phyloP scores from a whole-genome alignment of 2,888 invertebrate genomes.

The Leptinotarsa peninsularis region DNA sequence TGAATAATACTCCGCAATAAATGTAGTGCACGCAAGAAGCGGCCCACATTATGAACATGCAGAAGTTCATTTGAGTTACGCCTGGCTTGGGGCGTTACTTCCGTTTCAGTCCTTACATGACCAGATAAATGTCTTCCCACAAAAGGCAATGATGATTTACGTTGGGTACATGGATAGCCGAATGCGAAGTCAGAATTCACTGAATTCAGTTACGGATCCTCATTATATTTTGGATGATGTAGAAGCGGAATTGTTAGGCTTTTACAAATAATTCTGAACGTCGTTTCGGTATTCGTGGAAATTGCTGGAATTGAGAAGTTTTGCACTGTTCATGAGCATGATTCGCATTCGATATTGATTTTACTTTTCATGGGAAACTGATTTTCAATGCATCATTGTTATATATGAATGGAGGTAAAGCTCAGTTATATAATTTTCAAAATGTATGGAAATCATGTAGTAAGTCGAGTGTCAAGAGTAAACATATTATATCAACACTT shows the following conservation, averaged over 20 bases:
- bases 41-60: constrained; percentile 41
- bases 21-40: constrained; percentile 42
- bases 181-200: constrained; percentile 27
- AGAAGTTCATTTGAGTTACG: constrained; percentile 50
- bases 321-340: no score
- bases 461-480: no score
- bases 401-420: no score
- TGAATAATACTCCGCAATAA: constrained; percentile 41
- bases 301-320: no score
- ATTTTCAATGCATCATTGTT: no score
- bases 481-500: no score
- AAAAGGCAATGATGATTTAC: constrained; percentile 62
- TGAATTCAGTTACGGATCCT: constrained; percentile 28
- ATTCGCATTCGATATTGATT: no score
- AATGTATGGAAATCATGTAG: no score
- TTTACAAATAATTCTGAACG: constrained; percentile 36
- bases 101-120: constrained; percentile 57
- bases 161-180: constrained; percentile 45
- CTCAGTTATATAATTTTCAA: no score
- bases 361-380: no score
- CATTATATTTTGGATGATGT: constrained; percentile 37
- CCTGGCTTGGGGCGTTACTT: constrained; percentile 48
- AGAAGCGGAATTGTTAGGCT: constrained; percentile 32
- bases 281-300: constrained; percentile 26
- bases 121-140: constrained; percentile 63